Evolutionary conservation across 2,888 invertebrate genomes (phyloP).

Genomic region (Acanthosepion lycidas): DNA sequence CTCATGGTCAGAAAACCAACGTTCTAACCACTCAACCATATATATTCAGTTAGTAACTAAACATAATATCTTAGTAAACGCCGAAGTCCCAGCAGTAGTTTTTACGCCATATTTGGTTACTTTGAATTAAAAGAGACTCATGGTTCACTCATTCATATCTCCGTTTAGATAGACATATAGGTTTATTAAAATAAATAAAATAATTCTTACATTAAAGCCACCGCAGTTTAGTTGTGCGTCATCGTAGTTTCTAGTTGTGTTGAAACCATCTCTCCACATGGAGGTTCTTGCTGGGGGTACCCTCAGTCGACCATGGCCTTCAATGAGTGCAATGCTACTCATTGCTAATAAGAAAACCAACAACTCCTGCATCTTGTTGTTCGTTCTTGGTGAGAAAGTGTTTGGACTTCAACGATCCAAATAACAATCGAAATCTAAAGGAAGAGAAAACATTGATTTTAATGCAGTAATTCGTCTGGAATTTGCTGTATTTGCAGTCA

Average conservation of each 20-base stretch:
- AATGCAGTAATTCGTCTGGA: neutral
- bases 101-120: no score
- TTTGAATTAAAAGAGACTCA: no score
- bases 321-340: neutral
- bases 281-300: neutral
- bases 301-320: neutral
- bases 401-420: neutral
- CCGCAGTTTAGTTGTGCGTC: neutral
- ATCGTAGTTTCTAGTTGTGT: neutral
- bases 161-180: no score
- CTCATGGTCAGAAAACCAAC: no score
- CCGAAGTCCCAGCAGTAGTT: no score
- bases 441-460: neutral
- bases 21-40: no score
- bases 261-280: neutral
- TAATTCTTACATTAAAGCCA: neutral
- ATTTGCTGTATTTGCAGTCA: no score
- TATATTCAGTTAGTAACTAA: no score
- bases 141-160: no score
- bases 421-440: neutral
- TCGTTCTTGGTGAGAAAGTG: neutral
- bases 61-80: no score
- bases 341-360: neutral
- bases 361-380: neutral
- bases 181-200: neutral